phyloP scores from a whole-genome alignment of 37 sponge, comb jelly and placozoan species.

The Halichondria panicea region DNA sequence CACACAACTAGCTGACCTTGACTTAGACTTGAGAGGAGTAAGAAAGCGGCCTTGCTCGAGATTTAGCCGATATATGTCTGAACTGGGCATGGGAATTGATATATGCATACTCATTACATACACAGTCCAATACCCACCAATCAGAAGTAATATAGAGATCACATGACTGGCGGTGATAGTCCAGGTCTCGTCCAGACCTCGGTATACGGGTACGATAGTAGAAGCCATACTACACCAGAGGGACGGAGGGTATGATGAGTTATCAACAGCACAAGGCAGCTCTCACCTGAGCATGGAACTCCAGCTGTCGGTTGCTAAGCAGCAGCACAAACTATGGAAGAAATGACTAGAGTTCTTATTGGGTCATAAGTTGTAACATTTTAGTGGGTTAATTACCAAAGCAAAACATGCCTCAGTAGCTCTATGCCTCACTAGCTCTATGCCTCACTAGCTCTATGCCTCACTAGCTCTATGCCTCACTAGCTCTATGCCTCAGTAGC shows the following conservation, averaged over 20 bases:
- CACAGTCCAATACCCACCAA: conserved; percentile 36
- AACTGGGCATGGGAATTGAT: conserved; percentile 19
- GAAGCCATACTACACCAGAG: conserved; percentile 64
- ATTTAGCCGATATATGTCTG: conserved; percentile 91
- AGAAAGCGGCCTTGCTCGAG: conserved; percentile 88
- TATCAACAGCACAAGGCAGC: background rate
- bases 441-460: no score
- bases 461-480: no score
- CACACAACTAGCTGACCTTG: conserved; percentile 34
- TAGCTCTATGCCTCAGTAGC: no score
- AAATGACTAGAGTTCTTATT: background rate
- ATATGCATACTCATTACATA: background rate
- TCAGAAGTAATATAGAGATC: conserved; percentile 88
- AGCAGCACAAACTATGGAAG: conserved; percentile 70
- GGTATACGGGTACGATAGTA: conserved; percentile 91
- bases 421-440: no score
- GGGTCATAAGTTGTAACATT: no score
- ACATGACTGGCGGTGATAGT: conserved; percentile 90
- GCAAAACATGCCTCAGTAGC: background rate
- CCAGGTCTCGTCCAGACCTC: conserved; percentile 91
- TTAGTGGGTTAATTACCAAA: no score
- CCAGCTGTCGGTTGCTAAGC: conserved; percentile 79
- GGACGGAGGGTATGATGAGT: background rate
- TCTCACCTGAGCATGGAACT: conserved; percentile 86
- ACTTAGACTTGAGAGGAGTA: conserved; percentile 61